Evolutionary conservation across 1,140 invertebrate genomes (phyloP), one percentile per base, ranked within the genome.

Genomic region (Ephestia elutella): DNA sequence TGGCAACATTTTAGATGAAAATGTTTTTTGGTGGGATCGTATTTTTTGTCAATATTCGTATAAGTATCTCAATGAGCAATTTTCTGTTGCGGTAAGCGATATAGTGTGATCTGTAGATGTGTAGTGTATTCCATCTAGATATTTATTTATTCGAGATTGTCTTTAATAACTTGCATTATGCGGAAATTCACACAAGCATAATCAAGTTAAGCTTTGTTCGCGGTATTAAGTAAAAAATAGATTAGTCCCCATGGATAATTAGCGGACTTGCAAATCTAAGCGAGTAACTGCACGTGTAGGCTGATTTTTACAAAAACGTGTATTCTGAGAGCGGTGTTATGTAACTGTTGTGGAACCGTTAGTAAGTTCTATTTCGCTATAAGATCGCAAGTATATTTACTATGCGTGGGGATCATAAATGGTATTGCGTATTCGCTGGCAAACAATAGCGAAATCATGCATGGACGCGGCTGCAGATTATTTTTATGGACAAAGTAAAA

Each of bases 301-400:
- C 21, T 25, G 20, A 25, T 25, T 18, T 53, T 53, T 18, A 53
- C 50, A 53, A 53, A 53, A 53, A 53, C 50, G 50, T 53, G 50
- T 53, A 53, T 53, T 25, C 21, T 53, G 11, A 53, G 50, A 20
- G 50, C 20, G 49, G 49, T 50, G 50, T 53, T 53, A 53, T 25
- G 21, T 53, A 53, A 53, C 50, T 53, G 50, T 53, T 53, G 20
- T 25, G 50, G 19, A n/a, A 25, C 50, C 50, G 50, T 53, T 53
- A 53, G 19, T 11, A 25, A 44, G n/a, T 15, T 44, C 38, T 44
- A 44, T 44, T 15, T 44, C 15, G 13, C 38, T 44, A 44, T 44
- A 44, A 44, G 13, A 44, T 44, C 11, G 5, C 5, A 5, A 28
- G 32, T 38, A 38, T 38, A 11, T 11, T 38, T 28, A 8, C 25